These are phyloP conservation scores for Lamellibrachia satsuma DNA, from an alignment of 2,888 invertebrate genomes.

Conservation along the genomic window DNA sequence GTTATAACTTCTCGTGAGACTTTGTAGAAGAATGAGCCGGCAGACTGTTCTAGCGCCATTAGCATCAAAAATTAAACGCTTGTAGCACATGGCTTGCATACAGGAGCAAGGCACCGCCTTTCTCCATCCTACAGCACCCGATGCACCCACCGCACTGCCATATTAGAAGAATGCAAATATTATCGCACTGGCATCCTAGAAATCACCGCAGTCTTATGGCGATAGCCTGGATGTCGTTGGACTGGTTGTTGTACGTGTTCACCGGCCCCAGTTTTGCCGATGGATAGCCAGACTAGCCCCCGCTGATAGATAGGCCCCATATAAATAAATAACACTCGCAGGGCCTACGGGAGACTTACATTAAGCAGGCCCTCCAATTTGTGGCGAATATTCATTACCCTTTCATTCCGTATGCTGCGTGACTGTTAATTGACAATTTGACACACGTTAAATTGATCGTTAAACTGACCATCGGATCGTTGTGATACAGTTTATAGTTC, in stretches of 20 bases:
- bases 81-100: background rate
- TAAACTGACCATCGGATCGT: too few species aligned
- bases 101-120: background rate
- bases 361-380: background rate
- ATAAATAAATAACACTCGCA: background rate
- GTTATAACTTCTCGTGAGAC: background rate
- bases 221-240: background rate
- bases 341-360: background rate
- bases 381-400: background rate
- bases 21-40: background rate
- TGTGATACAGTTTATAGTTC: too few species aligned
- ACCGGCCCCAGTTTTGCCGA: background rate
- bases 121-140: background rate
- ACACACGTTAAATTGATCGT: too few species aligned
- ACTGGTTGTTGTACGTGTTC: background rate
- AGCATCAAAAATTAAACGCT: background rate
- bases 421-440: too few species aligned
- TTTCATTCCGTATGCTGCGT: background rate
- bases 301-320: background rate
- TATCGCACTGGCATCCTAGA: conserved; percentile 9
- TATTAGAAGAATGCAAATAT: background rate
- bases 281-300: background rate
- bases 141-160: background rate
- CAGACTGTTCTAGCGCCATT: background rate
- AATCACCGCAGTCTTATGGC: background rate